Conservation (phyloP, 2,797 vertebrate genomes). For the Schizopygopsis malacanthus region DNA sequence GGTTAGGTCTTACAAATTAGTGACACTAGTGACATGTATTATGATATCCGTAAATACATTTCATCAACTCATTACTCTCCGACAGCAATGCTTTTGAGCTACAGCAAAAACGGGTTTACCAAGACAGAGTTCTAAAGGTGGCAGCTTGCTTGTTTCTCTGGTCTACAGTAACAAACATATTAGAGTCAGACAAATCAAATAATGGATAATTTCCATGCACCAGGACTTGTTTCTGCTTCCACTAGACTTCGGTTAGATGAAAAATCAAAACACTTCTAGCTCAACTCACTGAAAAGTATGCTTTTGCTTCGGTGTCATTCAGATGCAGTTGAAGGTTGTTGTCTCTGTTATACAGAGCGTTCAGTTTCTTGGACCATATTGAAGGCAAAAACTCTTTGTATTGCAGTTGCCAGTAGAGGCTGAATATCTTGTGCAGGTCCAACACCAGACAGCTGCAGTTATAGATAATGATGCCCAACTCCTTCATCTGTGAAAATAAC, state of each 20-base stretch:
- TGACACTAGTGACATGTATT: not conserved
- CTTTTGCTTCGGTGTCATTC: constrained; percentile 85
- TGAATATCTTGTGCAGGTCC: constrained; percentile 89
- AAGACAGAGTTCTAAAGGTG: no score
- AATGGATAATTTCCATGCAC: not conserved
- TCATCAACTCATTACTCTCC: not conserved
- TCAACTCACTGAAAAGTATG: constrained; percentile 90
- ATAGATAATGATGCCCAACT: constrained; percentile 90
- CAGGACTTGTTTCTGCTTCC: constrained; percentile 17
- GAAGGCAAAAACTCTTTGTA: constrained; percentile 80
- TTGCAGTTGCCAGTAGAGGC: constrained; percentile 82
- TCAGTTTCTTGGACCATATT: constrained; percentile 92
- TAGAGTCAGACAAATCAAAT: not conserved
- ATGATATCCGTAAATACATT: not conserved
- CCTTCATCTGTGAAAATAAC: constrained; percentile 86
- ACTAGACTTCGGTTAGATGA: not conserved
- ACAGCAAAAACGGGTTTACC: not conserved
- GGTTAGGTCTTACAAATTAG: no score
- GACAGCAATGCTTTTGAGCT: not conserved
- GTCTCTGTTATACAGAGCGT: constrained; percentile 87
- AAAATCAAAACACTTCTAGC: not conserved
- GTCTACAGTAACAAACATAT: constrained; percentile 1
- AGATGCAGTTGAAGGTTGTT: constrained; percentile 79
- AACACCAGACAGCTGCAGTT: constrained; percentile 94
- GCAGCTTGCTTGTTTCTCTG: no score